Percentiles rank a stretch among this genome's conserved stretches.
phyloP scores from a whole-genome alignment of 2,113 vertebrate species.

The Beaufortia kweichowensis region DNA sequence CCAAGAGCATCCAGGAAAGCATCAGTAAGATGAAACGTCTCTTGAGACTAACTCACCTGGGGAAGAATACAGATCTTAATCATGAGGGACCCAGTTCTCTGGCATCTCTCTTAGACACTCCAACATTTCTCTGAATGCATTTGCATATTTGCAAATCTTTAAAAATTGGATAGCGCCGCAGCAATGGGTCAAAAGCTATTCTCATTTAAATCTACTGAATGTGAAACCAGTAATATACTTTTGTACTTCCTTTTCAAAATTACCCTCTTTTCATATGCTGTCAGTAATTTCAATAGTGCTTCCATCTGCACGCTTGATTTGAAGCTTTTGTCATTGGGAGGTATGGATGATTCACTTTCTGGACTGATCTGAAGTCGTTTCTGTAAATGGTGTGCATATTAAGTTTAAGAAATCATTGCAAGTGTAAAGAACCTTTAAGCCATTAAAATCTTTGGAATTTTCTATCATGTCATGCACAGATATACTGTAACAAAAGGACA shows the following conservation, averaged over 20 bases:
- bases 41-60: constrained; percentile 60
- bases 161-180: constrained; percentile 12
- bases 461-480: constrained; percentile 6
- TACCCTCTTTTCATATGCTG: neutral
- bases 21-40: constrained; percentile 64
- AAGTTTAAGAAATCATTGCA: constrained; percentile 26
- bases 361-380: constrained; percentile 12
- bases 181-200: constrained; percentile 43
- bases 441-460: neutral
- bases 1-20: constrained; percentile 50
- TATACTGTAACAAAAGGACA: constrained; percentile 4
- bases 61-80: constrained; percentile 64
- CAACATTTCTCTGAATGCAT: constrained; percentile 27
- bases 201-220: constrained; percentile 28
- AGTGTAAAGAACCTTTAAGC: constrained; percentile 17
- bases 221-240: constrained; percentile 10
- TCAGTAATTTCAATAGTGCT: constrained; percentile 16
- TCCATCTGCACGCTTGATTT: constrained; percentile 35
- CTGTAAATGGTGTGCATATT: constrained; percentile 10
- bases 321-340: constrained; percentile 36
- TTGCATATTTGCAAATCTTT: constrained; percentile 52
- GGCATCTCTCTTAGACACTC: constrained; percentile 38
- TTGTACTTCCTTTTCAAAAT: constrained; percentile 1
- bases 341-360: constrained; percentile 29
- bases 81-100: constrained; percentile 64